Base-by-base conservation (phyloP, 2,888 invertebrate genomes). In the Papilio protenor region DNA sequence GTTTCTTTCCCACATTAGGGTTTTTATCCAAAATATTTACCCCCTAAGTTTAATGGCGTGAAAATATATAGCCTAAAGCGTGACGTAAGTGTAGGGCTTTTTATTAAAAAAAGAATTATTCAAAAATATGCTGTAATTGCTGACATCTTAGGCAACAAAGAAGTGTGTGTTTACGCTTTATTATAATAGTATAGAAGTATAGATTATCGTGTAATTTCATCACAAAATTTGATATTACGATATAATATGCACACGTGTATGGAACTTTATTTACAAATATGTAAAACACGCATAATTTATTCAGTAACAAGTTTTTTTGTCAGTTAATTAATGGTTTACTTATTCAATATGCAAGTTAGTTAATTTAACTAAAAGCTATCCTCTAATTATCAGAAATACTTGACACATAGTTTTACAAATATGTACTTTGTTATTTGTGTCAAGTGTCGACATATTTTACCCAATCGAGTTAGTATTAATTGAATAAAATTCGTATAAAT, bases 401-500 rank as follows among this genome's bases (percentile, higher is more conserved):
- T 27, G 59, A 71, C 33, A 71, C 75, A 59, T 61, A 61, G 11
- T 2, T 21, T 16, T 23, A 69, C 73, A 59, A 64, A 75, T 75
- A 71, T 1, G 77, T 49, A 64, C 64, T 23, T 64, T 45, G 77
- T 71, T 78, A 78, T 78, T 78, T 71, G 55, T 75, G 77, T 64
- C 75, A 72, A 64, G 45, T 40, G 61, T 52, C 23, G 23, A 71
- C 59, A 64, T 78, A 71, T 71, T 59, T 75, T 40, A 75, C 75
- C 71, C 40, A 75, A 72, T 64, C 5, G 40, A 71, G 75, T 52
- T 4, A 5, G 71, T 71, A 52, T 64, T 78, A 64, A 78, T 71
- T 71, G 75, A 72, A 77, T 70, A 40, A 47, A 70, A 69, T 49
- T 2, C 59, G 69, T 27, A 47, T 69, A 57, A 59, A 61, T 23